Conservation (phyloP, 2,113 vertebrate species). For the Passer domesticus region DNA sequence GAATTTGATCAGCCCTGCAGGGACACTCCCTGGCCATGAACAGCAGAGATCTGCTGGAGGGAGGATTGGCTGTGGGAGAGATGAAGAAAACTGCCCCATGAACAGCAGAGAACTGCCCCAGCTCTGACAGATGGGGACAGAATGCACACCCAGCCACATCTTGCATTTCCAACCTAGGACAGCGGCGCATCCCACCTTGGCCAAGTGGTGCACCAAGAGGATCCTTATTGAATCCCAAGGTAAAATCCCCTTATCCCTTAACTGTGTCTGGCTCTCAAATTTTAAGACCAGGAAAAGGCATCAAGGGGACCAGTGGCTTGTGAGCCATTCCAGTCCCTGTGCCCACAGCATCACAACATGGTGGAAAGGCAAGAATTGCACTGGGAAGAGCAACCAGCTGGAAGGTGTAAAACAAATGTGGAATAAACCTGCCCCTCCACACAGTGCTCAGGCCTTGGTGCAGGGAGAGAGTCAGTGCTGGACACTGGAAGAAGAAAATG, state of each 20-base stretch:
- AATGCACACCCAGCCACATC: background rate
- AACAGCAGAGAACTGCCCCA: background rate
- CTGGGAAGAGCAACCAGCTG: background rate
- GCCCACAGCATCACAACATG: too few relatives aligned
- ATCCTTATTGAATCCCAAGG: background rate
- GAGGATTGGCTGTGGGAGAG: background rate
- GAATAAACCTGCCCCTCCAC: background rate
- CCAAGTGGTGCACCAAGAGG: background rate
- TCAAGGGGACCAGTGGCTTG: background rate
- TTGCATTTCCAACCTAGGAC: background rate
- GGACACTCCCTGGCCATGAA: too few relatives aligned
- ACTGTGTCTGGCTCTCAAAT: background rate
- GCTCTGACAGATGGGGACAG: background rate
- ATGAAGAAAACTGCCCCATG: background rate
- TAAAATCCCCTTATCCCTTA: background rate
- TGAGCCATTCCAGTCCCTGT: background rate
- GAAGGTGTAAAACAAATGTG: background rate
- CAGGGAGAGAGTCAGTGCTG: background rate
- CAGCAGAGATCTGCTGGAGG: too few relatives aligned
- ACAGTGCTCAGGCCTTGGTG: background rate
- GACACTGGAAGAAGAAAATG: background rate
- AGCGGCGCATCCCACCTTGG: background rate
- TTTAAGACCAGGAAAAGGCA: background rate
- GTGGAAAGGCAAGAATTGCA: background rate
- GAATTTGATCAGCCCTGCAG: too few relatives aligned